Percentiles rank a stretch among this genome's conserved stretches.
These are phyloP conservation scores for Aleiodes alternator DNA, from an alignment of 2,888 invertebrate species.

Conservation along the genomic window DNA sequence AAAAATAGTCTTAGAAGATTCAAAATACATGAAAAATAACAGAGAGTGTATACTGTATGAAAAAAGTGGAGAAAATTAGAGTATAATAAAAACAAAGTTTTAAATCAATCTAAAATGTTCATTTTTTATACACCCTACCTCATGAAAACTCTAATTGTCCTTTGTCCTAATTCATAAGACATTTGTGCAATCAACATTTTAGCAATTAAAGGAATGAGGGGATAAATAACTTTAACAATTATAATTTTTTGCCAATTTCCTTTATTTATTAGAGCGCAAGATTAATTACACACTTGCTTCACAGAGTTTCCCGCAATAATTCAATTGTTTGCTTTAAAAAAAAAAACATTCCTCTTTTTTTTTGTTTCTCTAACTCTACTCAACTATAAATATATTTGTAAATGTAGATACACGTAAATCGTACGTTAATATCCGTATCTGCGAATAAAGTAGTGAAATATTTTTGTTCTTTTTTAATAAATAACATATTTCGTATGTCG, in stretches of 20 bases:
- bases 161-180: no score
- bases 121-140: background rate
- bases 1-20: constrained; percentile 53
- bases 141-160: no score
- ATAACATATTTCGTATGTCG: constrained; percentile 52
- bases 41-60: constrained; percentile 60
- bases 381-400: constrained; percentile 51
- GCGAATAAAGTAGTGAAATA: constrained; percentile 53
- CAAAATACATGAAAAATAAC: constrained; percentile 54
- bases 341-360: constrained; percentile 39
- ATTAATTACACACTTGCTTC: constrained; percentile 51
- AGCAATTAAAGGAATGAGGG: no score
- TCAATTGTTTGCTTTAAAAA: constrained; percentile 32
- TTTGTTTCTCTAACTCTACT: constrained; percentile 49
- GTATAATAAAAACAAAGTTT: constrained; percentile 46
- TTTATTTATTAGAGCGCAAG: constrained; percentile 48
- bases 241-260: constrained; percentile 16
- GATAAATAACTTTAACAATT: no score
- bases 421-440: constrained; percentile 49
- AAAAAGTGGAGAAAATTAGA: constrained; percentile 55
- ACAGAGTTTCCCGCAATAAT: constrained; percentile 42
- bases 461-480: constrained; percentile 37
- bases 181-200: no score
- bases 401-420: constrained; percentile 44
- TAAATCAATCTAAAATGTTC: constrained; percentile 40